Conservation (phyloP, 2,797 vertebrate species). For the Gorsachius magnificus region DNA sequence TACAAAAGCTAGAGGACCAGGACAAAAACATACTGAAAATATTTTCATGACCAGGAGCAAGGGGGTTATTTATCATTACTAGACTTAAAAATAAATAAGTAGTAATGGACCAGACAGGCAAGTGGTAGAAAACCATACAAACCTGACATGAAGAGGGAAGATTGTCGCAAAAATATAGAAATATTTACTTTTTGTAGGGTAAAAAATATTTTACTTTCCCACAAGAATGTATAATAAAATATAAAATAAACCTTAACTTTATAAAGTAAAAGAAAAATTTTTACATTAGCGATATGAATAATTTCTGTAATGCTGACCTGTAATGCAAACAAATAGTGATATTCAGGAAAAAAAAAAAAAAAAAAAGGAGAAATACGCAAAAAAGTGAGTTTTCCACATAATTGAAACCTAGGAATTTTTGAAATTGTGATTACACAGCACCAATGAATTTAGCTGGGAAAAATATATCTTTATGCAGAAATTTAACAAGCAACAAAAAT, state of each 20-base stretch:
- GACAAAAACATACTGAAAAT: neutral
- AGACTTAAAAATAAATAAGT: neutral
- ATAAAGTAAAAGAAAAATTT: neutral
- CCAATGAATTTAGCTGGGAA: neutral
- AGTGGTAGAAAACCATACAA: neutral
- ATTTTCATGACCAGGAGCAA: neutral
- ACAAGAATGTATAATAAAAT: neutral
- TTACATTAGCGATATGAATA: neutral
- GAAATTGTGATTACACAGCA: neutral
- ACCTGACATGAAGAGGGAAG: neutral
- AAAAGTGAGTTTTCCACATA: neutral
- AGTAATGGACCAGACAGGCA: neutral
- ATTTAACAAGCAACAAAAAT: neutral
- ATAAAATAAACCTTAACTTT: neutral
- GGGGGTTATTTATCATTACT: neutral
- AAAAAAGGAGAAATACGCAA: neutral
- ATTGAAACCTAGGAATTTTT: neutral
- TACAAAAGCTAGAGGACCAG: neutral
- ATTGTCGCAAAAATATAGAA: neutral
- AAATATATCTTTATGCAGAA: neutral
- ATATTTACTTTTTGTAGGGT: neutral
- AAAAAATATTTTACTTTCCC: neutral
- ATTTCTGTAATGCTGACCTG: neutral
- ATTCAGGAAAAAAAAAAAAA: neutral
- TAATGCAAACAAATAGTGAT: neutral